Base-by-base conservation (phyloP, 2,113 vertebrate genomes). In the Esox niger region DNA sequence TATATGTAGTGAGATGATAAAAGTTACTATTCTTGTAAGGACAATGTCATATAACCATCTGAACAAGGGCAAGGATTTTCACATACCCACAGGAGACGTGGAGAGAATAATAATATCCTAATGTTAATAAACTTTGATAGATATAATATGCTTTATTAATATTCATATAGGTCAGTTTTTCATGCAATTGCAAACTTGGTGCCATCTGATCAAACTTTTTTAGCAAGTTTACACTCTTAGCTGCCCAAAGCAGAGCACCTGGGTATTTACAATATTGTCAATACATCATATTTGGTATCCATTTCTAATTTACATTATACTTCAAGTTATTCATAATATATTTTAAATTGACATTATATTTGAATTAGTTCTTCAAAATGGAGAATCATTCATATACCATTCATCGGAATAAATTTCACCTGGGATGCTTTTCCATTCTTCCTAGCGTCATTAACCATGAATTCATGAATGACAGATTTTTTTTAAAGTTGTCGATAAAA, bases 41-140 rank as follows among this genome's bases (percentile, higher is more conserved):
- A 86, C 85, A 90, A 88, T 90, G 90, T 86, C 60, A 80, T 71
- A 65, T 76, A 65, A 81, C 79, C 66, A 70, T 87, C 83, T 80
- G 76, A 76, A 78, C 83, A 82, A 79, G 66, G 80, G 69, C 55
- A 79, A 66, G 70, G 70, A 68, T 66, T 69, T 78, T 77, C 27
- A 80, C 55, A 27, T 67, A 75, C 71, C 72, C 68, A 70, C 66
- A 20, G 63, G 43, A 25, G 29, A 80, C 77, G 69, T 73, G 33
- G 76, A 63, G 55, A 86, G 69, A 82, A 82, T n/a, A n/a, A n/a
- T n/a, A 77, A 84, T 87, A 80, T 63, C 32, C 74, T 76, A 72
- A 69, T 17, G 63, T 60, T 75, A 64, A 68, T 68, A 64, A 74
- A 72, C 70, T 79, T 15, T 69, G 74, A 86, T 78, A 75, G 73